These are phyloP conservation scores for Cheumatopsyche charites DNA, from an alignment of 1,140 invertebrate genomes.

Conservation along the genomic window DNA sequence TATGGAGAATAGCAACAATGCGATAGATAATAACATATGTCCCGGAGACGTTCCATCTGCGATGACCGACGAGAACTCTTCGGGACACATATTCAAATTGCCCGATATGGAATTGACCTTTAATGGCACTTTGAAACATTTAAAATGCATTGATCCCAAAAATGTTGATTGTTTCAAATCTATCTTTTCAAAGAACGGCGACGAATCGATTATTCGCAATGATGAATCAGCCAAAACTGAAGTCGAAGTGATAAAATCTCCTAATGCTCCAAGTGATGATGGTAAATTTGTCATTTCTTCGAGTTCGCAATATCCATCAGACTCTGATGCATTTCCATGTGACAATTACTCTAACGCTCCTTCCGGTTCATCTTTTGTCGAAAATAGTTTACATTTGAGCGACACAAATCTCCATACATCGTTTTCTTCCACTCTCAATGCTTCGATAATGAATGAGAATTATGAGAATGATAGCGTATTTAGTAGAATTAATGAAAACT, in stretches of 20 bases:
- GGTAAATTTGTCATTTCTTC: neutral
- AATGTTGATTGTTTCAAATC: neutral
- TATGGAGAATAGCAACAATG: conserved; percentile 62
- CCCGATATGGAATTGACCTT: conserved; percentile 59
- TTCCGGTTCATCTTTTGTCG: neutral
- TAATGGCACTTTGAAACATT: conserved; percentile 59
- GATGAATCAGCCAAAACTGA: neutral
- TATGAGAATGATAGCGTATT: neutral
- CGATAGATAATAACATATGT: conserved; percentile 53
- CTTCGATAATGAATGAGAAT: neutral
- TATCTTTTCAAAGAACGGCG: neutral
- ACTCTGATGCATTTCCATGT: neutral
- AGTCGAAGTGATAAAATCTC: neutral
- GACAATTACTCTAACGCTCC: neutral
- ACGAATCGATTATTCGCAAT: neutral
- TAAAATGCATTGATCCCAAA: conserved; percentile 56
- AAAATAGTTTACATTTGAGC: neutral
- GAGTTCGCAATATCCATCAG: neutral
- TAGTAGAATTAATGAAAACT: neutral
- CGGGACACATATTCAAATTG: conserved; percentile 54
- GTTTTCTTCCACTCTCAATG: neutral
- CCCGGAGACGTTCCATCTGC: conserved; percentile 51
- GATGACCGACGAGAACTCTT: conserved; percentile 44
- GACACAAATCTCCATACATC: neutral
- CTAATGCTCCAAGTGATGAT: neutral